Evolutionary conservation across 2,888 invertebrate genomes (phyloP).

Genomic region (Brenthis ino): DNA sequence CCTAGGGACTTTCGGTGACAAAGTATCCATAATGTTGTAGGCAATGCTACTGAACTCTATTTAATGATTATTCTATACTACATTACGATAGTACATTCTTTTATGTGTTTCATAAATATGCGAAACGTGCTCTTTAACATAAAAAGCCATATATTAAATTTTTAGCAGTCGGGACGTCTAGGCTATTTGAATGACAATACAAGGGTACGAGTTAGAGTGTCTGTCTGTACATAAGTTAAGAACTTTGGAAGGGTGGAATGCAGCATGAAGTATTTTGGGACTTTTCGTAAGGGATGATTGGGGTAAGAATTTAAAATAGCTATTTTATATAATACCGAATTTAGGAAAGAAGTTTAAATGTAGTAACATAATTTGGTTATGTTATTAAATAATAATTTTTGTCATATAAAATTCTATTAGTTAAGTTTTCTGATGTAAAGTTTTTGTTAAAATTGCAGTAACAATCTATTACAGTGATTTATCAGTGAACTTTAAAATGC

Average conservation of each 20-base stretch:
- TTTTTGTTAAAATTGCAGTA: conserved; percentile 13
- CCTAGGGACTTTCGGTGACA: no score
- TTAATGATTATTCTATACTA: no score
- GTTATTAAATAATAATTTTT: no score
- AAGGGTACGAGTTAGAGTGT: conserved; percentile 23
- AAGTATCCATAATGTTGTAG: no score
- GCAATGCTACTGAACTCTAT: no score
- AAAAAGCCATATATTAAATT: conserved; percentile 63
- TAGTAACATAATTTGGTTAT: no score
- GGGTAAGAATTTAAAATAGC: conserved; percentile 1
- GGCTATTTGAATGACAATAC: conserved; percentile 73
- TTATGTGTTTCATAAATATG: conserved; percentile 29
- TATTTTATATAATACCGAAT: neutral
- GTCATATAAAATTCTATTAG: no score
- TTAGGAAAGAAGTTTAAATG: neutral
- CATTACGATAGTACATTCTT: neutral
- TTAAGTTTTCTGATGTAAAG: neutral
- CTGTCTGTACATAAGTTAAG: conserved; percentile 23
- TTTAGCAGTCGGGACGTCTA: conserved; percentile 54
- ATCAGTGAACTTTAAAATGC: conserved; percentile 33
- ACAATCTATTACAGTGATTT: conserved; percentile 23
- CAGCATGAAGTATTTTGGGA: conserved; percentile 26
- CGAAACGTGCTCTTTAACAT: conserved; percentile 29
- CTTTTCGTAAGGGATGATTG: conserved; percentile 20
- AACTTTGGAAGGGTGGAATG: conserved; percentile 25